A percentile compares a stretch with the other conserved stretches of the same genome.
Conservation (phyloP, 1,140 invertebrate species). For the Hyposmocoma kahamanoa region DNA sequence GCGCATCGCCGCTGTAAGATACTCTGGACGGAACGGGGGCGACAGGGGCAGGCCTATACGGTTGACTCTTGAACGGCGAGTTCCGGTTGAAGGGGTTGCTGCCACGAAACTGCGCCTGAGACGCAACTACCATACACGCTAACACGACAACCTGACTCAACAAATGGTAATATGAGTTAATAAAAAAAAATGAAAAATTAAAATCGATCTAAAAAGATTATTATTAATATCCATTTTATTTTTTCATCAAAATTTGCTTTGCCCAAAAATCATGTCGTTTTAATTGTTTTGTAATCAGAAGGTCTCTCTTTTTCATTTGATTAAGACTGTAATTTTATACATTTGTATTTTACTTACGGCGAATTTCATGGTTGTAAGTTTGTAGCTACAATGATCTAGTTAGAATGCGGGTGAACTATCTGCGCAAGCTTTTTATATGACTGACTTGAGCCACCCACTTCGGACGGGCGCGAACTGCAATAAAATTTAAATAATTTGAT, state of each 20-base stretch:
- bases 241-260: too few relatives aligned
- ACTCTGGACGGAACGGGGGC: constrained; percentile 2
- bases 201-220: too few relatives aligned
- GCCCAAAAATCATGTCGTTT: too few relatives aligned
- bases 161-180: constrained; percentile 18
- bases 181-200: too few relatives aligned
- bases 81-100: constrained; percentile 19
- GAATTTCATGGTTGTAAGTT: constrained; percentile 52
- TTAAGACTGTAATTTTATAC: too few relatives aligned
- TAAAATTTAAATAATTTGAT: constrained; percentile 62
- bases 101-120: constrained; percentile 30
- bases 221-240: constrained; percentile 13
- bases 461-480: constrained; percentile 44
- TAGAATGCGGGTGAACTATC: constrained; percentile 60
- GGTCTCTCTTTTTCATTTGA: too few relatives aligned
- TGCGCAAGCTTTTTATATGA: constrained; percentile 57
- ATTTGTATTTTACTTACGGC: constrained; percentile 38
- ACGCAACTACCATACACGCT: constrained; percentile 41
- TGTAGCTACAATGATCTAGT: constrained; percentile 57
- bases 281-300: too few relatives aligned
- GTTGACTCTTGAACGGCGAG: constrained; percentile 3
- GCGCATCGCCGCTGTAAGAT: constrained; percentile 24
- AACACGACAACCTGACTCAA: constrained; percentile 41
- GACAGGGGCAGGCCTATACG: constrained; percentile 4
- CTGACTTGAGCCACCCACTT: constrained; percentile 56